Evolutionary conservation across 2,888 invertebrate species (phyloP).

Genomic region (Scaptodrosophila latifasciaeformis): DNA sequence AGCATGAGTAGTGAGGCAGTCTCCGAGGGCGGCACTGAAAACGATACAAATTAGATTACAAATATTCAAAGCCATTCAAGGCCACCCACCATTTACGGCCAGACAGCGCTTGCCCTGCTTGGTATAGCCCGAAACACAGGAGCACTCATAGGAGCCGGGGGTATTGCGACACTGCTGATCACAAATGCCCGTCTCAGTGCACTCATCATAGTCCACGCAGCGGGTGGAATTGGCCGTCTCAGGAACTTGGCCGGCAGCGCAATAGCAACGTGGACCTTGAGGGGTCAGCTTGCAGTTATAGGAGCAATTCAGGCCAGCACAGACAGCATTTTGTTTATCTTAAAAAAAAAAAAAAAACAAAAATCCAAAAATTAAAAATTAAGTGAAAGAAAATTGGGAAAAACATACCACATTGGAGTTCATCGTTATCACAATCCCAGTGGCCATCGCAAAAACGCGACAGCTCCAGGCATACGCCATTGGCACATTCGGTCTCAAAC

Average conservation of each 20-base stretch:
- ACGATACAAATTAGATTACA: neutral
- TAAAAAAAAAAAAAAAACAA: slow-evolving; percentile 1
- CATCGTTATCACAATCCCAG: slow-evolving; percentile 75
- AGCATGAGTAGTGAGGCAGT: slow-evolving; percentile 82
- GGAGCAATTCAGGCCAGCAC: slow-evolving; percentile 78
- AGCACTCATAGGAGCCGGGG: slow-evolving; percentile 81
- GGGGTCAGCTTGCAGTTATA: slow-evolving; percentile 83
- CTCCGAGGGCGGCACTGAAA: slow-evolving; percentile 80
- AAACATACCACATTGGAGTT: slow-evolving; percentile 71
- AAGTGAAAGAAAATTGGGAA: no score
- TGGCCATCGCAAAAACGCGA: slow-evolving; percentile 74
- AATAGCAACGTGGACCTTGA: slow-evolving; percentile 84
- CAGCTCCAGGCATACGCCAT: slow-evolving; percentile 72
- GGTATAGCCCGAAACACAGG: slow-evolving; percentile 84
- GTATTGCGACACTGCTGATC: slow-evolving; percentile 85
- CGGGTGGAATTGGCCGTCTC: slow-evolving; percentile 75
- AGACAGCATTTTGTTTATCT: slow-evolving; percentile 74
- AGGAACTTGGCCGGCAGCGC: slow-evolving; percentile 80
- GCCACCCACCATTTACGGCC: slow-evolving; percentile 81
- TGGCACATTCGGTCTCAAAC: slow-evolving; percentile 81
- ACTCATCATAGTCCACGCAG: slow-evolving; percentile 87
- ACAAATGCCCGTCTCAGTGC: slow-evolving; percentile 82
- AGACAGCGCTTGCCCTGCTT: slow-evolving; percentile 79
- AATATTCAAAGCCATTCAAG: neutral
- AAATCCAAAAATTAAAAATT: neutral